These are phyloP conservation scores for Parelbella ahira DNA, from an alignment of 2,888 invertebrate genomes.

Conservation along the genomic window DNA sequence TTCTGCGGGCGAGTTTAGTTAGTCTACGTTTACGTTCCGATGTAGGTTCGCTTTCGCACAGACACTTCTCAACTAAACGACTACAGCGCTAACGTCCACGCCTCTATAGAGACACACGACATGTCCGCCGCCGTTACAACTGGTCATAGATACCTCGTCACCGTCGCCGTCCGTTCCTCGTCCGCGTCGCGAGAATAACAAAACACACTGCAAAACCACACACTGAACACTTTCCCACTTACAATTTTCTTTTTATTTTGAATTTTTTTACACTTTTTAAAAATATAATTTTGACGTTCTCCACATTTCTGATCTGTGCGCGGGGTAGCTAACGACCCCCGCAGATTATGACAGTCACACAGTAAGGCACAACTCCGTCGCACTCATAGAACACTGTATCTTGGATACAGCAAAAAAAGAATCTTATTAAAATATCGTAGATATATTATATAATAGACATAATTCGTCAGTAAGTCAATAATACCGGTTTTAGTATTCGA, in stretches of 20 bases:
- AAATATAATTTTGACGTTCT: no score
- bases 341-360: constrained; percentile 65
- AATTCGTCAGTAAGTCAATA: no score
- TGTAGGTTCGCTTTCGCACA: constrained; percentile 36
- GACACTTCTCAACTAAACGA: constrained; percentile 8
- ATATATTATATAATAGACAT: no score
- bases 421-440: background rate
- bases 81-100: no score
- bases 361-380: constrained; percentile 1
- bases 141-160: no score
- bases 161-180: no score
- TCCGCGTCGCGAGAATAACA: constrained; percentile 27
- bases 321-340: constrained; percentile 43
- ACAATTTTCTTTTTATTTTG: constrained; percentile 9
- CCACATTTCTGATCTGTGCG: constrained; percentile 21
- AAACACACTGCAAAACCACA: constrained; percentile 39
- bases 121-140: constrained; percentile 34
- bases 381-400: no score
- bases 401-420: background rate
- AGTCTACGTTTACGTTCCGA: constrained; percentile 35
- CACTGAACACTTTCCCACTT: constrained; percentile 26
- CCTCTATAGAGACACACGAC: no score
- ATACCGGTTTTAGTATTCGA: no score
- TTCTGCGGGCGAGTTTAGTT: constrained; percentile 55
- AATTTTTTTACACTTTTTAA: no score